A percentile compares a stretch with the other conserved stretches of the same genome.
Evolutionary conservation across 1,140 invertebrate genomes (phyloP).

Genomic region (Neuroterus valhalla): DNA sequence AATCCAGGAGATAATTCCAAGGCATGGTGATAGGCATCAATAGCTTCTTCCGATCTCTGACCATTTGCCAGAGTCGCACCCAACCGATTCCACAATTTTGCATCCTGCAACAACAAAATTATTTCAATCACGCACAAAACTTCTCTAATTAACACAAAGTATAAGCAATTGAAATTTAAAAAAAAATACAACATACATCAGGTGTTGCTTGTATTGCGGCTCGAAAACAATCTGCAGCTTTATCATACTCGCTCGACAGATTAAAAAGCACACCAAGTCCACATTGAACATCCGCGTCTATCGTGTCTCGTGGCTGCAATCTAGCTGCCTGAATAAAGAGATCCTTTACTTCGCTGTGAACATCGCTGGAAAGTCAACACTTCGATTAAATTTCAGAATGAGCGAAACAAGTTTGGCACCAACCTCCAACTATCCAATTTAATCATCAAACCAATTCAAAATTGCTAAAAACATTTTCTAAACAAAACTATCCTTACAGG

Average conservation of each 20-base stretch:
- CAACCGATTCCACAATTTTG: constrained; percentile 96
- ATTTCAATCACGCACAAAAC: background rate
- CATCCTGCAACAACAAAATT: constrained; percentile 80
- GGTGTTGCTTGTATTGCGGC: constrained; percentile 89
- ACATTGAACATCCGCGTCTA: constrained; percentile 97
- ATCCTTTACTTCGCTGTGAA: constrained; percentile 83
- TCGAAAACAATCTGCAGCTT: constrained; percentile 97
- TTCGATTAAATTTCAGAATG: background rate
- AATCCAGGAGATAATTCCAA: constrained; percentile 95
- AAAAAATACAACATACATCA: constrained; percentile 75
- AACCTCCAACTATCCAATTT: background rate
- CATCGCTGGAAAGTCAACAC: constrained; percentile 69
- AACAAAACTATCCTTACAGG: too few species aligned
- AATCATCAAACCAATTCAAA: too few species aligned
- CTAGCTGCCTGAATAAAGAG: constrained; percentile 91
- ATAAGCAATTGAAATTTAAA: background rate
- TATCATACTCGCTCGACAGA: constrained; percentile 94
- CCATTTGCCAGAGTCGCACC: constrained; percentile 98
- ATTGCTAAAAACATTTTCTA: too few species aligned
- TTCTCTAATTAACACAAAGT: background rate
- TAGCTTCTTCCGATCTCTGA: constrained; percentile 94
- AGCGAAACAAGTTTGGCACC: constrained; percentile 1
- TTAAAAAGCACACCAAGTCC: constrained; percentile 97
- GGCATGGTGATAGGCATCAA: constrained; percentile 95
- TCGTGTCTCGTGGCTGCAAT: constrained; percentile 80